Conservation (phyloP, 1,140 invertebrate species). For the Drosophila pallidifrons region DNA sequence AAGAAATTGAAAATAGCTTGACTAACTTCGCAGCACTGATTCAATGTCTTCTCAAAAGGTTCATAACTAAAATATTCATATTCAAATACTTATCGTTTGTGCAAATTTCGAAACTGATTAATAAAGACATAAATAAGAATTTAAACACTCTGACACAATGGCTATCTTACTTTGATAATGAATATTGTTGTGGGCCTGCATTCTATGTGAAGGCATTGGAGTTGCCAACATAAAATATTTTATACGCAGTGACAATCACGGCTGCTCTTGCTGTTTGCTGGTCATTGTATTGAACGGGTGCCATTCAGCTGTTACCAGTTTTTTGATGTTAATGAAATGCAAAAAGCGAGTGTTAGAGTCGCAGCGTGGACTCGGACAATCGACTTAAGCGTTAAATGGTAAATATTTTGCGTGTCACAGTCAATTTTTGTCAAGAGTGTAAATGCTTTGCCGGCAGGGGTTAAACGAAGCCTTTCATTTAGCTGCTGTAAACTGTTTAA, state of each 20-base stretch:
- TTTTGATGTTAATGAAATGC: constrained; percentile 52
- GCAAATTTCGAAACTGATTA: constrained; percentile 12
- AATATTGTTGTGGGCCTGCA: neutral
- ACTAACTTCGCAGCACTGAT: too few species aligned
- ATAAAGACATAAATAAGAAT: constrained; percentile 22
- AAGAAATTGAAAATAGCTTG: neutral
- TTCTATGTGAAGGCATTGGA: constrained; percentile 10
- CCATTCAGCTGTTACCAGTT: constrained; percentile 32
- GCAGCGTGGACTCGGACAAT: neutral
- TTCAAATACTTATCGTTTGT: neutral
- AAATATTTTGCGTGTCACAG: constrained; percentile 33
- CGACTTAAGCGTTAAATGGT: neutral
- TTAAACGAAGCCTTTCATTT: constrained; percentile 17
- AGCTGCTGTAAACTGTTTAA: neutral
- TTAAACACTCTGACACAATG: neutral
- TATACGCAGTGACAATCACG: constrained; percentile 12
- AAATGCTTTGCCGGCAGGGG: constrained; percentile 3
- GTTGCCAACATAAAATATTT: constrained; percentile 3
- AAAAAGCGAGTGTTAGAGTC: constrained; percentile 30
- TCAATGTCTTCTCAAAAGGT: too few species aligned
- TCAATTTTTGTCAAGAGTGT: constrained; percentile 22
- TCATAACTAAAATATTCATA: neutral
- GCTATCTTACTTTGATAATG: constrained; percentile 14
- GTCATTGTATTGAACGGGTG: constrained; percentile 10
- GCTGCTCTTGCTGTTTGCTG: neutral